phyloP scores from a whole-genome alignment of 2,888 invertebrate genomes.

The Ormyrus nitidulus region DNA sequence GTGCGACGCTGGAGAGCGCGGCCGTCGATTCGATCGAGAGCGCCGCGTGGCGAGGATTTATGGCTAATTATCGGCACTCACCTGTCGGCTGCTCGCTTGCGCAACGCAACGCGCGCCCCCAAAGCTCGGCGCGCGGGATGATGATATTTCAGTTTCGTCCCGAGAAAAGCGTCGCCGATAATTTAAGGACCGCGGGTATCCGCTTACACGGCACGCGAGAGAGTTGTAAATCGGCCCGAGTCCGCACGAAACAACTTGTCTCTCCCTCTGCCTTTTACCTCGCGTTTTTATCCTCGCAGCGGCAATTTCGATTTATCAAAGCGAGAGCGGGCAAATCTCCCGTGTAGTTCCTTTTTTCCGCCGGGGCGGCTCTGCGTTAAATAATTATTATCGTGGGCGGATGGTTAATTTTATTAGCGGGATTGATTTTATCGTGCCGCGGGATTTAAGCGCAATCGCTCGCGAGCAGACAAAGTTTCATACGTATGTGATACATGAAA shows the following conservation, averaged over 20 bases:
- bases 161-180: slow-evolving; percentile 1
- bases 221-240: slow-evolving; percentile 59
- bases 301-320: slow-evolving; percentile 50
- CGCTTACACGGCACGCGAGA: slow-evolving; percentile 60
- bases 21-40: slow-evolving; percentile 13
- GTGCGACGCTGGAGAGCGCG: neutral
- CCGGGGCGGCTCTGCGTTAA: neutral
- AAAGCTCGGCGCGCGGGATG: too few species aligned
- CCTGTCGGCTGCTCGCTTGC: neutral
- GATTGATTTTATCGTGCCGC: slow-evolving; percentile 26
- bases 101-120: neutral
- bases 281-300: neutral
- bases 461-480: neutral
- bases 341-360: neutral
- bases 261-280: neutral
- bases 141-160: neutral
- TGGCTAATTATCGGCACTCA: slow-evolving; percentile 18
- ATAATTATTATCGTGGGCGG: slow-evolving; percentile 24
- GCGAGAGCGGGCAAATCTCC: slow-evolving; percentile 6
- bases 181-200: slow-evolving; percentile 59
- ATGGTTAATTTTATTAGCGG: slow-evolving; percentile 29
- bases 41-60: slow-evolving; percentile 13
- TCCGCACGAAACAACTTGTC: slow-evolving; percentile 42
- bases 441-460: slow-evolving; percentile 24
- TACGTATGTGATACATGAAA: slow-evolving; percentile 15